These are phyloP conservation scores for Caretta caretta DNA, from an alignment of 2,113 vertebrate species.

Conservation along the genomic window DNA sequence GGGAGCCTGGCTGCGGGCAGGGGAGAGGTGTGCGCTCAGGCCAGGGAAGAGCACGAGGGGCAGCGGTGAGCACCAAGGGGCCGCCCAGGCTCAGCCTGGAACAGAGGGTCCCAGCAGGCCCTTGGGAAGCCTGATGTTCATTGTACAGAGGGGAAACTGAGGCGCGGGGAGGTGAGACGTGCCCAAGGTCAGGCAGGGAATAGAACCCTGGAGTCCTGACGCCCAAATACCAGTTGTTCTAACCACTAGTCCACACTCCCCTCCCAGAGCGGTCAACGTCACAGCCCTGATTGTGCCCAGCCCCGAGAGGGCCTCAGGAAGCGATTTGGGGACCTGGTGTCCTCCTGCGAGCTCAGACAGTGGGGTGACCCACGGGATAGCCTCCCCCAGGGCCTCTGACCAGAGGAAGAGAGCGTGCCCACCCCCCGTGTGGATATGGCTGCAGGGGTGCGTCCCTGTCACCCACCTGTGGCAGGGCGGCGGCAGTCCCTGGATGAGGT, in stretches of 20 bases:
- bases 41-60: neutral
- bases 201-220: fast-evolving
- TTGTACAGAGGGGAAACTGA: too few species aligned
- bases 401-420: neutral
- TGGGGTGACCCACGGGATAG: too few species aligned
- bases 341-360: neutral
- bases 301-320: fast-evolving
- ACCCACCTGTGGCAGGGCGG: neutral
- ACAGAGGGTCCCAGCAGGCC: neutral
- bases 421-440: neutral
- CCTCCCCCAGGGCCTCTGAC: neutral
- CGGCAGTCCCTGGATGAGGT: neutral
- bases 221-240: neutral
- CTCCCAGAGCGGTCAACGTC: neutral
- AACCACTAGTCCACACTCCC: neutral
- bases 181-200: too few species aligned
- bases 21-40: neutral
- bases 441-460: neutral
- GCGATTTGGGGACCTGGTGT: neutral
- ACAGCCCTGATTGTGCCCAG: neutral
- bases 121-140: too few species aligned
- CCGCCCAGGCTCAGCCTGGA: neutral
- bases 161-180: too few species aligned
- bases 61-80: too few species aligned
- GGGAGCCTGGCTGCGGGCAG: neutral